Base-by-base conservation (phyloP, 2,888 invertebrate species). In the Microplitis manilae region DNA sequence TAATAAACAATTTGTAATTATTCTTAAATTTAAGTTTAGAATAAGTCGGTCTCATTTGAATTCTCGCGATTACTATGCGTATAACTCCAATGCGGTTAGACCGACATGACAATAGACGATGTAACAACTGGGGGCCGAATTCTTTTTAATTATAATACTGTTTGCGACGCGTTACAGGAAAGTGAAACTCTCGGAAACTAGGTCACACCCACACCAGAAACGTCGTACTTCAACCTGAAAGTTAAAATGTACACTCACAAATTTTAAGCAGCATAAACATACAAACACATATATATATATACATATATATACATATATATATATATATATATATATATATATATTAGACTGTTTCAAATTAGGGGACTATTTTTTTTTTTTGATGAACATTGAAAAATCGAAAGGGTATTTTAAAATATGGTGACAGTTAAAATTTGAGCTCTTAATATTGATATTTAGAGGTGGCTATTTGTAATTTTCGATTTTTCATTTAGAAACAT, bases 131-230 rank as follows among this genome's bases (percentile, higher is more conserved):
- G 86, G 88, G 87, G 87, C 87, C 88, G 87, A 86, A 88, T 89
- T 87, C 87, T 88, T 86, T 86, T 86, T 86, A 17, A 61, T 6
- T 59, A 68, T 41, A 59, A 73, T 72, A 70, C 64, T n/a, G 67
- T 74, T 38, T 59, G 59, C 70, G 38, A 78, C 84, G 85, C 86
- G 86, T 86, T 87, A 87, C 89, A 88, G 89, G 88, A 89, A 89
- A 90, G 90, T 90, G 90, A 90, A 90, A 90, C 90, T 89, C 88
- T 88, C 85, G 87, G 86, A 90, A 90, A 90, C 87, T 87, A 87
- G 90, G 90, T 90, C 90, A 90, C 90, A 90, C 90, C 89, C 89
- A 90, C 89, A 90, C 89, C 86, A 87, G 83, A 38, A 65, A 65
- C 73, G 67, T 67, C 65, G 40, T 50, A 41, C 50, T 59, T 20